These are phyloP conservation scores for Copsychus sechellarum DNA, from an alignment of 2,113 vertebrate species.

Conservation along the genomic window DNA sequence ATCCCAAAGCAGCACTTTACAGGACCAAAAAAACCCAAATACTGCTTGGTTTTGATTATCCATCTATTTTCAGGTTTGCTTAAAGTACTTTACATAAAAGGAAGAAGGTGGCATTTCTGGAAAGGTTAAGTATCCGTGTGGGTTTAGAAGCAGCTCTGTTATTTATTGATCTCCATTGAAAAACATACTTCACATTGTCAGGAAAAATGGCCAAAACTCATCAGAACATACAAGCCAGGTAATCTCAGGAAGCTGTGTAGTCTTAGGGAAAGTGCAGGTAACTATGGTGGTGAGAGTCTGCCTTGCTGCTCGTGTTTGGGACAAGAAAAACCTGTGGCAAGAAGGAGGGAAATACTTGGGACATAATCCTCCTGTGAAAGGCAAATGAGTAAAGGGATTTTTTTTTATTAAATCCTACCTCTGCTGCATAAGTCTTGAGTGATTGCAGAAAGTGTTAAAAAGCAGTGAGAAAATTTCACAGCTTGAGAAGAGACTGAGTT, in stretches of 20 bases:
- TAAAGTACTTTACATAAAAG: not conserved
- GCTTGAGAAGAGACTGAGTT: not conserved
- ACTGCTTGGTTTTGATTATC: not conserved
- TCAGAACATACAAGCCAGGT: not conserved
- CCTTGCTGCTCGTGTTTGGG: not conserved
- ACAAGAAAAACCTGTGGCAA: not conserved
- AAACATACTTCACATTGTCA: not conserved
- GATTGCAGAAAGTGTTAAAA: not conserved
- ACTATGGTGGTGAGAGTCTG: not conserved
- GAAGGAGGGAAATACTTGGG: not conserved
- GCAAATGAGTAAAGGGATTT: not conserved
- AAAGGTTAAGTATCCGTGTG: not conserved
- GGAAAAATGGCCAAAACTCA: not conserved
- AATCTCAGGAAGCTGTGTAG: not conserved
- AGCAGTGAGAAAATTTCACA: not conserved
- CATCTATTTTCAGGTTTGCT: not conserved
- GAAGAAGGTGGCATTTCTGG: not conserved
- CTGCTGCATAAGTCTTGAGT: not conserved
- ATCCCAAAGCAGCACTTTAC: not conserved
- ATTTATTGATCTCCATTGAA: not conserved
- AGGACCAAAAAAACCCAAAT: not conserved
- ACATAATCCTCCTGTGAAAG: not conserved
- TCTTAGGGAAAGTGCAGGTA: not conserved
- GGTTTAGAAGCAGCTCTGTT: not conserved
- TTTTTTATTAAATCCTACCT: not conserved